Evolutionary conservation across 2,797 vertebrate species (phyloP), one percentile per base, ranked within the genome.

Genomic region (Urosaurus nigricauda): DNA sequence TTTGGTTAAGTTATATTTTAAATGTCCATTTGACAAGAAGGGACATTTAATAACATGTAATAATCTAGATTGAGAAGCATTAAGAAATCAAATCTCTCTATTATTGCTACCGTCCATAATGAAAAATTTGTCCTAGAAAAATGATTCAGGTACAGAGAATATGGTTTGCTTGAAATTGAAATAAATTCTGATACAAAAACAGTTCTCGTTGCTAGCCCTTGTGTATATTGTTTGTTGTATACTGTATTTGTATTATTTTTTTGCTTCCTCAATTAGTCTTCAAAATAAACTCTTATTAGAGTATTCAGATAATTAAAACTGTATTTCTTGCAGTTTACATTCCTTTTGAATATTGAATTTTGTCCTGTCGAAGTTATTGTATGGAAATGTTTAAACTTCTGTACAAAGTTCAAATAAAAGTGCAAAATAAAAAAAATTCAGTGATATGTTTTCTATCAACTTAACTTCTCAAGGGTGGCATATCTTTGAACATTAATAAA

Each of bases 331-430:
- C 96, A 95, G 96, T 97, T 95, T 95, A 95, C 94, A 96, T 97
- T 97, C 94, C 93, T 97, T 97, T 96, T 83, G 79, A 94, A 95
- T 96, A 96, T 97, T 96, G 95, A 96, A 96, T 96, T 96, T 97
- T 94, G 96, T 97, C 96, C 91, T 97, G 96, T 97, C 94, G 93
- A 82, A 95, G 95, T 96, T 96, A 96, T 97, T 97, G 96, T 97
- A 97, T 97, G 95, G 95, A 96, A 96, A 96, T 96, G 95, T 96
- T 95, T 96, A 97, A 95, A 96, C 93, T 95, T 97, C 96, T 97
- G 96, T 97, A 97, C 95, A 96, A 96, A 96, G 93, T 97, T 97
- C 96, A 96, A 97, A 97, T 97, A 97, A 97, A 96, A 97, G 95
- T 90, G 93, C 93, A 95, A 92, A 37, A 91, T 78, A 87, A 0